Evolutionary conservation across 2,113 vertebrate species (phyloP), one percentile per base, ranked within the genome.

Genomic region (Calidris pugnax): DNA sequence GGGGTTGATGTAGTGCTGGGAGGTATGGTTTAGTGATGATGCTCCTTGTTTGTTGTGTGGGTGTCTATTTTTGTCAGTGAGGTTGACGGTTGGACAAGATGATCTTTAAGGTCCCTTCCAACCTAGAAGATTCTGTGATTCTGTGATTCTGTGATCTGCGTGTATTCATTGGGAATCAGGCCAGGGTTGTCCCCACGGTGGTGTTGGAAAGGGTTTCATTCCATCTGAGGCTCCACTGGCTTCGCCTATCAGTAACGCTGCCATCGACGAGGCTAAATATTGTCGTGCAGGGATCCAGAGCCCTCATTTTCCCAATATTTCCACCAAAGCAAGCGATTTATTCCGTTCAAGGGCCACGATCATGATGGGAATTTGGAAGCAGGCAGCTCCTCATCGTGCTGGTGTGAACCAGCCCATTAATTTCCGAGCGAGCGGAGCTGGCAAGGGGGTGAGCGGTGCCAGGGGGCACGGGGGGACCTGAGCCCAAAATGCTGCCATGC

Each of bases 391-490:
- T 90, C 1, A 0, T 37, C 43, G 59, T 5, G 0, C 57, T 28
- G 9, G 0, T 51, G 45, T 50, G 87, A 56, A 47, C 62, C 84
- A 59, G 56, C 75, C 74, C 53, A 10, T 57, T 55, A 22, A 66
- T 60, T 75, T 39, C 83, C 7, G 0, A 32, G 43, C 0, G 4
- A 87, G 66, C 2, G 3, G 73, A 87, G 74, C 79, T 41, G 83
- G 45, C 90, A 67, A 56, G 41, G 59, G 43, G 18, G 51, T 16
- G 39, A 62, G 60, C 1, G 1, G 10, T 14, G 51, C 32, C 0
- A 1, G n/a, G 87, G 51, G 45, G 74, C 4, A 0, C 0, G 1
- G 56, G 4, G 55, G 33, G 21, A 17, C n/a, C 10, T 0, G 2
- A 57, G 6, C 28, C 51, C 3, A 10, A n/a, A 68, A 30, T 1